Base-by-base conservation (phyloP, 2,888 invertebrate genomes). In the Rhorus exstirpatorius region DNA sequence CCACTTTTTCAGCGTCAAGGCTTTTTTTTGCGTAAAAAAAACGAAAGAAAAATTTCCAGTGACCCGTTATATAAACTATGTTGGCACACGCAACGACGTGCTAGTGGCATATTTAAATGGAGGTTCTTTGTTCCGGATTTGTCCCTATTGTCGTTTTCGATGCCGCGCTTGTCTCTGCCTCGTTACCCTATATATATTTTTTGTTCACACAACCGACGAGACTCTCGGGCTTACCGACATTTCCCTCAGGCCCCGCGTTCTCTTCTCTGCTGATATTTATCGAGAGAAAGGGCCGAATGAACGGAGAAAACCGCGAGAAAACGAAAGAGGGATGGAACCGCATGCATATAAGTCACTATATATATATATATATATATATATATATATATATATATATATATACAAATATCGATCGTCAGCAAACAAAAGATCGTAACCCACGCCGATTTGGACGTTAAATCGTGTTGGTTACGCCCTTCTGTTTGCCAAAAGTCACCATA, bases 101-200 rank as follows among this genome's bases (percentile, higher is more conserved):
- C 61, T 21, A 46, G 51, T 10, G 19, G 31, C 41, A 46, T 75
- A 70, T 75, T 53, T 61, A 65, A 67, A 67, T 72, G 41, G 51
- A 82, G 58, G 49, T 46, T 58, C 24, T 75, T 70, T 70, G 63
- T 71, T 79, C 35, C 51, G 53, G 19, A 41, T 68, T 26, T 60
- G 8, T 19, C n/a, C n/a, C 46, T 58, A 71, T 77, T 82, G 72
- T 68, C 74, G 41, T 55, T 72, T 58, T 71, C 68, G 68, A 75
- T 72, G 55, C 78, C 80, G 78, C 80, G 78, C 65, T 78, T 71
- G 78, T 79, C 67, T 81, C 71, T 51, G 31, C 49, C 44, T 21
- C 41, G 38, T 55, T 46, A n/a, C 8, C 67, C 51, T 1, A 14
- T 61, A 41, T 21, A 21, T 21, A 7, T 35, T 58, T 14, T 61